Evolutionary conservation across 2,113 vertebrate genomes (phyloP).

Genomic region (Ictalurus punctatus): DNA sequence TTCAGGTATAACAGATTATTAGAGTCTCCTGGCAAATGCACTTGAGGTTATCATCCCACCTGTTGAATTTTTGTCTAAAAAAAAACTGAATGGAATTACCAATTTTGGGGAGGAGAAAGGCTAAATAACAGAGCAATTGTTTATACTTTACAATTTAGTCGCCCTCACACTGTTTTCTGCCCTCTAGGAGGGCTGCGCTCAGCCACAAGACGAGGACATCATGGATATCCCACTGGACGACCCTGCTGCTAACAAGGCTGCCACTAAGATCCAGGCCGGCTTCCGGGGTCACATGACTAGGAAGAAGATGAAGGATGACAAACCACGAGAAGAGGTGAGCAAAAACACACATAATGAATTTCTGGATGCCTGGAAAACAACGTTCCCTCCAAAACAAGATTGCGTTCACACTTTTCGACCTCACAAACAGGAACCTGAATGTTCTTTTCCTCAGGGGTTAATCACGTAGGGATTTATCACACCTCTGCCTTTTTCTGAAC

Average conservation of each 20-base stretch:
- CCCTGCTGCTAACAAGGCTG: conserved; percentile 93
- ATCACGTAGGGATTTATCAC: background rate
- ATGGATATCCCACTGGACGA: conserved; percentile 97
- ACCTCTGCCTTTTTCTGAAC: conserved; percentile 10
- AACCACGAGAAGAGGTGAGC: conserved; percentile 85
- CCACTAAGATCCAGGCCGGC: conserved; percentile 97
- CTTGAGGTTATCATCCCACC: background rate
- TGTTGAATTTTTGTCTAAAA: background rate
- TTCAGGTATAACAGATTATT: background rate
- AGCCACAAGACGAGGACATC: conserved; percentile 89
- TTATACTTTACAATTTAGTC: background rate
- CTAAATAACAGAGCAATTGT: background rate
- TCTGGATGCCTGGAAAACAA: background rate
- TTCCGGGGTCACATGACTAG: conserved; percentile 98
- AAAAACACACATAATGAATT: background rate
- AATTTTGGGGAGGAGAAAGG: background rate
- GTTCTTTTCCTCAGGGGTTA: background rate
- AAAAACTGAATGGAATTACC: background rate
- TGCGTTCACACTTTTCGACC: background rate
- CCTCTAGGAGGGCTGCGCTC: conserved; percentile 85
- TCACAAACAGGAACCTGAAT: conserved; percentile 5
- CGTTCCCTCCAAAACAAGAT: background rate
- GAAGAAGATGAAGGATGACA: conserved; percentile 98
- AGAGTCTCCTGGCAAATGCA: background rate
- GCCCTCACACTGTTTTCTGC: background rate